Evolutionary conservation across 2,888 invertebrate species (phyloP), one percentile per base, ranked within the genome.

Genomic region (Geotrupes spiniger): DNA sequence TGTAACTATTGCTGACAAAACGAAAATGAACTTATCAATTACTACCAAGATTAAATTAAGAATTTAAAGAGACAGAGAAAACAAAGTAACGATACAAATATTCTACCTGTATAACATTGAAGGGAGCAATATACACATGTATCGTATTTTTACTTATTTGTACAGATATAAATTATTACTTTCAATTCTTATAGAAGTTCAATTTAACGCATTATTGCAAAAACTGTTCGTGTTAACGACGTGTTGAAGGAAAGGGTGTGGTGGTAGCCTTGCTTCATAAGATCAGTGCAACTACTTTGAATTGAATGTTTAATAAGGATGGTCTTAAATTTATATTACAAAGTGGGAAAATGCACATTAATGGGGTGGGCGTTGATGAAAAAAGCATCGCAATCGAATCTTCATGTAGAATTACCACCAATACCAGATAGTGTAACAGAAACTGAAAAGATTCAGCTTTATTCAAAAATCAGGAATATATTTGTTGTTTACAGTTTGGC

Each of bases 161-260:
- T n/a, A n/a, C n/a, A n/a, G n/a, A n/a, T n/a, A n/a, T n/a, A n/a
- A n/a, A n/a, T n/a, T n/a, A n/a, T n/a, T n/a, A n/a, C n/a, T n/a
- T n/a, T n/a, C n/a, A 17, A 9, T 49, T 69, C 69, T 4, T 69
- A 80, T 81, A 55, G 80, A 76, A 76, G 78, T 78, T 42, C n/a
- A n/a, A n/a, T 81, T 80, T 59, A 77, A 78, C 59, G 80, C 80
- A 65, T 63, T 81, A 57, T 71, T 76, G 59, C 79, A 78, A 1
- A 80, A 60, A 77, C 80, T 0, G 69, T 79, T 10, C 64, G 77
- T 1, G 74, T 77, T 56, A 54, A 64, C 21, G 78, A 79, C 15
- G 59, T 4, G 62, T 29, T 4, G 56, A 59, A 50, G 81, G 79
- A 15, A 77, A 75, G 61, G 73, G 78, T 0, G 80, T 80, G 65